Evolutionary conservation across 1,140 invertebrate genomes (phyloP).

Genomic region (Protaetia brevitarsis): DNA sequence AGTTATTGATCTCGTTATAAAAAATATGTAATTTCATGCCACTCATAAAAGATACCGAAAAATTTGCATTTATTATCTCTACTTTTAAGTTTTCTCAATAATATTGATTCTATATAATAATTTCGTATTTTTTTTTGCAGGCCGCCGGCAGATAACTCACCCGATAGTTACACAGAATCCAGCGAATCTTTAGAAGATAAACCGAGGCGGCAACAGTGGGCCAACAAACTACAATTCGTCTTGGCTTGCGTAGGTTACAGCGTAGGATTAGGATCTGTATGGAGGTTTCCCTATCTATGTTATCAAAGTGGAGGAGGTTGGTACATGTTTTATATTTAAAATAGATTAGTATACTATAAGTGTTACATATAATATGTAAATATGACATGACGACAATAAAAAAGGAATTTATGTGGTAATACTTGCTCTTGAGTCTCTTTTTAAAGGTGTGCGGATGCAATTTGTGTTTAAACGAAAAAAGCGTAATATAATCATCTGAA

Average conservation of each 20-base stretch:
- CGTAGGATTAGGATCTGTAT: conserved; percentile 88
- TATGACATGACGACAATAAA: not conserved
- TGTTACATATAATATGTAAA: not conserved
- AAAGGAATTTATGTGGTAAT: too few species aligned
- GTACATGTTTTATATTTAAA: conserved; percentile 21
- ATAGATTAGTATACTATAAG: not conserved
- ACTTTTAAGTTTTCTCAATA: too few species aligned
- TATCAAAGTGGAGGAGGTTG: conserved; percentile 82
- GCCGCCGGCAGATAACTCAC: conserved; percentile 22
- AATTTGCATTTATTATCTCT: not conserved
- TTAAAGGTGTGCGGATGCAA: too few species aligned
- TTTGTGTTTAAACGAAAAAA: too few species aligned
- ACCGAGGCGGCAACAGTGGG: conserved; percentile 77
- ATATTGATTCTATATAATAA: not conserved
- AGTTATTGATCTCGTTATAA: not conserved
- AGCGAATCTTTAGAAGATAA: conserved; percentile 68
- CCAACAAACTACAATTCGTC: conserved; percentile 86
- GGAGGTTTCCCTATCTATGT: conserved; percentile 83
- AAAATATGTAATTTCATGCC: not conserved
- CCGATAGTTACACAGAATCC: conserved; percentile 12
- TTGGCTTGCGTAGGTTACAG: conserved; percentile 88
- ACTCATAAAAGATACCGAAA: too few species aligned
- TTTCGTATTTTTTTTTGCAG: conserved; percentile 24
- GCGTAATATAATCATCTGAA: too few species aligned
- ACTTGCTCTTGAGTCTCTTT: too few species aligned